Percentiles rank a stretch among this genome's conserved stretches.
Conservation (phyloP, 2,888 invertebrate species). For the Syritta pipiens region DNA sequence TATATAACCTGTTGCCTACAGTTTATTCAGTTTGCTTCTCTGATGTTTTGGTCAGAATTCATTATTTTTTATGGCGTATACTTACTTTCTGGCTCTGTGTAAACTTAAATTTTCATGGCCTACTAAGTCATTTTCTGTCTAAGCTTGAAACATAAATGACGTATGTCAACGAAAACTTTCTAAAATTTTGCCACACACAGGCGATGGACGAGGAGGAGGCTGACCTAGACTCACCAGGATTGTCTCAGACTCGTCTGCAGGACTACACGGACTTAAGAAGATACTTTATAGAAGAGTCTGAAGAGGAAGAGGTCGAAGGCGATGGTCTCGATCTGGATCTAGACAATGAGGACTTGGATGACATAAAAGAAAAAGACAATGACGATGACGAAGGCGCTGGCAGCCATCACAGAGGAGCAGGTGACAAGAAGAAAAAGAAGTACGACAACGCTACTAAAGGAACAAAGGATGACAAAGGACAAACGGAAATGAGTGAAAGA, state of each 20-base stretch:
- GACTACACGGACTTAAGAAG: constrained; percentile 40
- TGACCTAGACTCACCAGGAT: constrained; percentile 69
- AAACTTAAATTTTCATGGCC: no score
- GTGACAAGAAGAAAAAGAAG: background rate
- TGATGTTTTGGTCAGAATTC: no score
- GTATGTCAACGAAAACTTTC: no score
- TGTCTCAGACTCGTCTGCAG: constrained; percentile 64
- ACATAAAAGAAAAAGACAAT: no score
- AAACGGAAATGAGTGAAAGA: background rate
- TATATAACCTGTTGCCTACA: no score
- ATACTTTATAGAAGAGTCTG: constrained; percentile 40
- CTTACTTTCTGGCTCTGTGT: no score
- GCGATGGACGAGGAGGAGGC: constrained; percentile 18
- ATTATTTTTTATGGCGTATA: no score
- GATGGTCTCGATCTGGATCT: constrained; percentile 61
- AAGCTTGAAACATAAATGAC: no score
- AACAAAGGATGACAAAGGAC: constrained; percentile 4
- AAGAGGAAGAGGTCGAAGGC: constrained; percentile 53
- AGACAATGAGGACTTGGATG: constrained; percentile 9
- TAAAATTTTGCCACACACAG: no score
- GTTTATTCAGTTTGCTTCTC: no score
- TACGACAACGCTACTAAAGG: background rate
- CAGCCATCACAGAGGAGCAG: constrained; percentile 1
- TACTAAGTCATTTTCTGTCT: no score
- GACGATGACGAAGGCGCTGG: constrained; percentile 13